Percentiles rank a stretch among this genome's conserved stretches.
phyloP scores from a whole-genome alignment of 1,140 invertebrate genomes.

The Philopotamus ludificatus region DNA sequence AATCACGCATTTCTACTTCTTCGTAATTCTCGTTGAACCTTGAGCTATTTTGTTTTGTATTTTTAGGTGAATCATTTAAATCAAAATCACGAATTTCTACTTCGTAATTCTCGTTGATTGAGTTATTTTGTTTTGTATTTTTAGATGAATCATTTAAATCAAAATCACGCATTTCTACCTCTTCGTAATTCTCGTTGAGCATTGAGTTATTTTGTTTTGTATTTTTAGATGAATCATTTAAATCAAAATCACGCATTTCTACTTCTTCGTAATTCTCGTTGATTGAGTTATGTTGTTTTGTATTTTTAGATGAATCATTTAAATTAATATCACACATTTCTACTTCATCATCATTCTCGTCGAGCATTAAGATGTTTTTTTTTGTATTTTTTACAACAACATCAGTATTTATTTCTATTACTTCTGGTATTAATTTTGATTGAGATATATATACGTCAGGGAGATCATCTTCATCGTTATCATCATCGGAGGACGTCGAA shows the following conservation, averaged over 20 bases:
- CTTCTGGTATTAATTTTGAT: background rate
- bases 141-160: too few relatives aligned
- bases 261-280: background rate
- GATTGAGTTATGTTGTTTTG: background rate
- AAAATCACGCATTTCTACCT: too few relatives aligned
- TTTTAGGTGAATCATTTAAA: background rate
- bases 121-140: background rate
- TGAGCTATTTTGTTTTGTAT: background rate
- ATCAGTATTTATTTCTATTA: background rate
- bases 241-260: background rate
- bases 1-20: too few relatives aligned
- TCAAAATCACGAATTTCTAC: background rate
- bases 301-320: too few relatives aligned
- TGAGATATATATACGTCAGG: slow-evolving; percentile 25
- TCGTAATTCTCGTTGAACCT: background rate
- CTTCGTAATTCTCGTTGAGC: background rate
- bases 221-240: background rate
- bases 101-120: background rate
- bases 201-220: background rate
- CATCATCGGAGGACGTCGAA: slow-evolving; percentile 2
- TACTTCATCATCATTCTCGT: background rate
- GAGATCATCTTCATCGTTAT: slow-evolving; percentile 21
- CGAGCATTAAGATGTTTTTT: background rate
- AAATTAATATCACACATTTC: background rate
- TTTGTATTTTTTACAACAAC: background rate